These are phyloP conservation scores for Asbolus verrucosus DNA, from an alignment of 1,140 invertebrate species.

Conservation along the genomic window DNA sequence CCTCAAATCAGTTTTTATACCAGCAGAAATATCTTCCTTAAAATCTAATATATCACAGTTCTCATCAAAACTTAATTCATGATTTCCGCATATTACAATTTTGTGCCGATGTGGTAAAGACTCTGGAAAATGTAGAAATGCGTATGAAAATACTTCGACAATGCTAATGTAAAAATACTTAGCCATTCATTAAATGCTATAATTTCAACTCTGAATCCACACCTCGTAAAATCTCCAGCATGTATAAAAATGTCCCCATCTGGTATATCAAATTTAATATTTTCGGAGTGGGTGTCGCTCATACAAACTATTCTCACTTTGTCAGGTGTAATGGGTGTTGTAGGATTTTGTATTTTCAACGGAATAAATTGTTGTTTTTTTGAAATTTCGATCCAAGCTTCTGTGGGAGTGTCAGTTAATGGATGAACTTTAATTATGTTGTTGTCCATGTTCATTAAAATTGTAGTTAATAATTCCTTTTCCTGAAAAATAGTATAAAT, in stretches of 20 bases:
- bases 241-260: slow-evolving; percentile 89
- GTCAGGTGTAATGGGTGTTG: slow-evolving; percentile 67
- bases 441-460: too few species aligned
- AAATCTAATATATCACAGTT: slow-evolving; percentile 74
- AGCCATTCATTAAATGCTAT: slow-evolving; percentile 86
- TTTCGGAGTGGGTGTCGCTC: slow-evolving; percentile 87
- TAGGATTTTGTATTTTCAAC: slow-evolving; percentile 73
- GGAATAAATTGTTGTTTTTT: slow-evolving; percentile 75
- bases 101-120: slow-evolving; percentile 84
- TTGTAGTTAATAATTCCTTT: too few species aligned
- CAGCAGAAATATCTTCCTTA: too few species aligned
- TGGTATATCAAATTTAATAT: slow-evolving; percentile 80
- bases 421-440: slow-evolving; percentile 70
- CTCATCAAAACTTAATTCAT: slow-evolving; percentile 87
- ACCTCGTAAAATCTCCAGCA: slow-evolving; percentile 89
- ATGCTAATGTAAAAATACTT: too few species aligned
- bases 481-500: too few species aligned
- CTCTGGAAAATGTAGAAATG: slow-evolving; percentile 67
- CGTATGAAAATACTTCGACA: too few species aligned
- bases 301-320: slow-evolving; percentile 86
- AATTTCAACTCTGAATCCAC: slow-evolving; percentile 81
- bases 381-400: slow-evolving; percentile 75
- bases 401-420: slow-evolving; percentile 74
- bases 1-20: too few species aligned
- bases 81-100: slow-evolving; percentile 90